A percentile compares a stretch with the other conserved stretches of the same genome.
These are phyloP conservation scores for Lophotriccus pileatus DNA, from an alignment of 2,797 vertebrate species.

Conservation along the genomic window DNA sequence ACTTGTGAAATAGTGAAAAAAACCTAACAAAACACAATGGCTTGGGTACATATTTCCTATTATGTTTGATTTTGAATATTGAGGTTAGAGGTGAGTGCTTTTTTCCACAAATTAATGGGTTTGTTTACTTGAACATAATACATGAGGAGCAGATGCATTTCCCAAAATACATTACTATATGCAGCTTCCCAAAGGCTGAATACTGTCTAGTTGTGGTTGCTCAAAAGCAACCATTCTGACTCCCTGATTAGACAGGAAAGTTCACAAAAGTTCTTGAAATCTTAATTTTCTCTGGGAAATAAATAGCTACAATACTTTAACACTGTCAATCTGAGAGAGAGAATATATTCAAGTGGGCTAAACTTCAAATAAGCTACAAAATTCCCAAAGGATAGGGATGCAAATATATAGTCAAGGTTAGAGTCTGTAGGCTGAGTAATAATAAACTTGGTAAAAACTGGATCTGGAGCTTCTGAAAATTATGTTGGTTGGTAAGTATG, in stretches of 20 bases:
- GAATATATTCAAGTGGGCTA: not conserved
- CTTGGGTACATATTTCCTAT: not conserved
- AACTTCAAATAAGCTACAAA: not conserved
- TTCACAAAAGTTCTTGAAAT: not conserved
- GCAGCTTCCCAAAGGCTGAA: not conserved
- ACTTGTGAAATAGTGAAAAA: not conserved
- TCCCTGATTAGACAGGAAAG: not conserved
- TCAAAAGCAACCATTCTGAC: not conserved
- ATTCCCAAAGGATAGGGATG: not conserved
- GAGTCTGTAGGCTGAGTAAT: not conserved
- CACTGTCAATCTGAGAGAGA: not conserved
- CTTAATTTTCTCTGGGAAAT: not conserved
- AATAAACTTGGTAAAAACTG: not conserved
- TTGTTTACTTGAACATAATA: not conserved
- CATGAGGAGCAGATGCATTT: not conserved
- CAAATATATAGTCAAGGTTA: not conserved
- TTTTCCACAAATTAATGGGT: not conserved
- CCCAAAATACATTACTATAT: not conserved
- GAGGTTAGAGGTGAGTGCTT: not conserved
- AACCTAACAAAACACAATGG: rapidly evolving
- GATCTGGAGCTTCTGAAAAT: not conserved
- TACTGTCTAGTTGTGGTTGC: not conserved
- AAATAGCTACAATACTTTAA: not conserved
- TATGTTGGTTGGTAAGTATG: not conserved
- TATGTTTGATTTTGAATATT: not conserved